These are phyloP conservation scores for Dynastes grantii DNA, from an alignment of 2,888 invertebrate species.

Conservation along the genomic window DNA sequence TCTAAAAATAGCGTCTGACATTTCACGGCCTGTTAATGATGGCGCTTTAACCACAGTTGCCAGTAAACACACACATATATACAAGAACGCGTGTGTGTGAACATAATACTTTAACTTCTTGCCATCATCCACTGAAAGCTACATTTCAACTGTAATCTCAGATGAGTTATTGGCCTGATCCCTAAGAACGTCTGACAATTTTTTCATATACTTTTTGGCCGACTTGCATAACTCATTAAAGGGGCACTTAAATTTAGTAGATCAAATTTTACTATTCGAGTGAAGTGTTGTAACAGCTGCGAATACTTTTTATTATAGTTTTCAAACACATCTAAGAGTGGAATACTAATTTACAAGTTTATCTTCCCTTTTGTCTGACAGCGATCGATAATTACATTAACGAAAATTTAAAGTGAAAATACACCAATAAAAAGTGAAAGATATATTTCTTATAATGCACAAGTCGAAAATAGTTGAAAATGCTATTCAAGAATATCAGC, in stretches of 20 bases:
- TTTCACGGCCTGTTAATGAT: slow-evolving; percentile 48
- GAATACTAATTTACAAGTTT: too few species aligned
- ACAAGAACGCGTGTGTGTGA: slow-evolving; percentile 43
- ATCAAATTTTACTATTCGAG: too few species aligned
- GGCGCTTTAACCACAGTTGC: slow-evolving; percentile 48
- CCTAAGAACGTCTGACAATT: slow-evolving; percentile 10
- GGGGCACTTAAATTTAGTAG: not conserved
- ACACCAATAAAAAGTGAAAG: too few species aligned
- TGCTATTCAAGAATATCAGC: too few species aligned
- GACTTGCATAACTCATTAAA: not conserved
- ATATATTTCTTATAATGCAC: too few species aligned
- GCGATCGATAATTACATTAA: too few species aligned
- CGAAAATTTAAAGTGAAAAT: too few species aligned
- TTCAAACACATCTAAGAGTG: too few species aligned
- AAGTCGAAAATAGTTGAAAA: too few species aligned
- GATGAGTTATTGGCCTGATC: slow-evolving; percentile 49
- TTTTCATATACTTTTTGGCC: not conserved
- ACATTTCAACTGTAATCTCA: slow-evolving; percentile 49
- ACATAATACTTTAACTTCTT: slow-evolving; percentile 50
- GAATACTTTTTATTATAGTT: too few species aligned
- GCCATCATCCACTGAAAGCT: slow-evolving; percentile 45
- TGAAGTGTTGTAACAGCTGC: too few species aligned
- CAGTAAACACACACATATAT: slow-evolving; percentile 45
- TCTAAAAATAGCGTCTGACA: slow-evolving; percentile 46
- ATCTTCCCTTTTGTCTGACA: too few species aligned